These are phyloP conservation scores for Cyrtodaria siliqua DNA, from an alignment of 2,888 invertebrate species.

Conservation along the genomic window DNA sequence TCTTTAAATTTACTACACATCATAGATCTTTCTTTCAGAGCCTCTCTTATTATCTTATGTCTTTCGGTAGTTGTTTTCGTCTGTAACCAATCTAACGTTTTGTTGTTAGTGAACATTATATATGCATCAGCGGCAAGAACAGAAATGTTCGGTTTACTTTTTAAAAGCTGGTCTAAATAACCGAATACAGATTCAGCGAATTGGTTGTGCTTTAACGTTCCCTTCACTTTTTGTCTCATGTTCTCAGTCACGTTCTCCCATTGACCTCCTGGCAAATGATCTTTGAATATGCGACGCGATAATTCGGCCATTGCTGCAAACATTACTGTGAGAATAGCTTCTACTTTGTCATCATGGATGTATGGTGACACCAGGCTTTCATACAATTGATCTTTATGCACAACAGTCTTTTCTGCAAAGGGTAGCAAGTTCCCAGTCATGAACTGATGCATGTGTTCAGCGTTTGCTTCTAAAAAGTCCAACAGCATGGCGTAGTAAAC, in stretches of 20 bases:
- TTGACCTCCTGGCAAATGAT: slow-evolving; percentile 31
- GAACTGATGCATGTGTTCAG: slow-evolving; percentile 17
- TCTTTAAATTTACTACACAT: slow-evolving; percentile 38
- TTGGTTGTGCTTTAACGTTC: slow-evolving; percentile 31
- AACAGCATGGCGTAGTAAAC: slow-evolving; percentile 30
- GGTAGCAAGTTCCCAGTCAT: slow-evolving; percentile 14
- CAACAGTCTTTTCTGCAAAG: slow-evolving; percentile 13
- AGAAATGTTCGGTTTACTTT: slow-evolving; percentile 34
- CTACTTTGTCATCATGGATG: slow-evolving; percentile 40
- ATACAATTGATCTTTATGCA: slow-evolving; percentile 32
- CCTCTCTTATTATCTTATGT: not conserved
- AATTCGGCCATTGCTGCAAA: slow-evolving; percentile 33
- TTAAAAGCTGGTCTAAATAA: slow-evolving; percentile 18
- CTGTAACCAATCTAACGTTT: slow-evolving; percentile 44
- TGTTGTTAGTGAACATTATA: slow-evolving; percentile 52
- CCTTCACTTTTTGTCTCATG: not conserved
- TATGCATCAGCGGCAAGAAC: slow-evolving; percentile 54
- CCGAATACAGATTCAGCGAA: slow-evolving; percentile 35
- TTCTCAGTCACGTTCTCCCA: slow-evolving; percentile 15
- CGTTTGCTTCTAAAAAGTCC: slow-evolving; percentile 27
- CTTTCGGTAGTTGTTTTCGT: slow-evolving; percentile 25
- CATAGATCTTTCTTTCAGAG: slow-evolving; percentile 18
- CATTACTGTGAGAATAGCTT: slow-evolving; percentile 15
- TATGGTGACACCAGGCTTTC: slow-evolving; percentile 10
- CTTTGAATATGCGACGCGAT: slow-evolving; percentile 21